A percentile compares a stretch with the other conserved stretches of the same genome.
Conservation (phyloP, 2,797 vertebrate genomes). For the Scomberomorus guttatus region DNA sequence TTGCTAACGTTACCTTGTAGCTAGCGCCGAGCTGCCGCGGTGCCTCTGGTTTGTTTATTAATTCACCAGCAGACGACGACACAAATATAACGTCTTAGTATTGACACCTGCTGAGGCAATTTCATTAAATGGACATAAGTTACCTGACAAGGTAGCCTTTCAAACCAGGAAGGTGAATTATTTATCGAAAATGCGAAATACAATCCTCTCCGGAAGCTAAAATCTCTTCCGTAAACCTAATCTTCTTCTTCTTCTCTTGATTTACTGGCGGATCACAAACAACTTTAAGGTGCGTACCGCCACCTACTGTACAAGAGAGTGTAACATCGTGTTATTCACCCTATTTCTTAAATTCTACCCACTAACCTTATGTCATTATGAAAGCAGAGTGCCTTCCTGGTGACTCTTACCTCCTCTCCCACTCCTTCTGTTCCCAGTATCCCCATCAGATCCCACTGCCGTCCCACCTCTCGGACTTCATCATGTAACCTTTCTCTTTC, state of each 20-base stretch:
- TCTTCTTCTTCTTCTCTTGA: background rate
- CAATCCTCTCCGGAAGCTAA: conserved; percentile 74
- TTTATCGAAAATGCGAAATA: conserved; percentile 74
- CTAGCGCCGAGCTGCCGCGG: conserved; percentile 66
- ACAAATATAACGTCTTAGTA: background rate
- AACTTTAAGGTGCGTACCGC: too few relatives aligned
- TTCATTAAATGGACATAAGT: conserved; percentile 24
- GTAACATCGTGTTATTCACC: too few relatives aligned
- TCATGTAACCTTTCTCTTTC: too few relatives aligned
- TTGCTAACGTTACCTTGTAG: conserved; percentile 71
- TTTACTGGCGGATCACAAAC: too few relatives aligned
- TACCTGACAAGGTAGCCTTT: conserved; percentile 78
- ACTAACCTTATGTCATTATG: too few relatives aligned
- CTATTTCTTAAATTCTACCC: too few relatives aligned
- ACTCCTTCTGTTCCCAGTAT: too few relatives aligned
- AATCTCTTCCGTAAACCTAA: conserved; percentile 35
- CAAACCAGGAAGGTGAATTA: conserved; percentile 76
- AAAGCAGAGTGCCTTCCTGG: too few relatives aligned
- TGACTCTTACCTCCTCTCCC: too few relatives aligned
- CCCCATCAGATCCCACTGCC: too few relatives aligned
- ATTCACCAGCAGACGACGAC: conserved; percentile 12
- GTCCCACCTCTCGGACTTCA: too few relatives aligned
- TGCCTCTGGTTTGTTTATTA: conserved; percentile 35
- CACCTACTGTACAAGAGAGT: too few relatives aligned
- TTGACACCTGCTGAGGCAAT: background rate